Conservation (phyloP, 2,113 vertebrate genomes). For the Gnathonemus longibarbis region DNA sequence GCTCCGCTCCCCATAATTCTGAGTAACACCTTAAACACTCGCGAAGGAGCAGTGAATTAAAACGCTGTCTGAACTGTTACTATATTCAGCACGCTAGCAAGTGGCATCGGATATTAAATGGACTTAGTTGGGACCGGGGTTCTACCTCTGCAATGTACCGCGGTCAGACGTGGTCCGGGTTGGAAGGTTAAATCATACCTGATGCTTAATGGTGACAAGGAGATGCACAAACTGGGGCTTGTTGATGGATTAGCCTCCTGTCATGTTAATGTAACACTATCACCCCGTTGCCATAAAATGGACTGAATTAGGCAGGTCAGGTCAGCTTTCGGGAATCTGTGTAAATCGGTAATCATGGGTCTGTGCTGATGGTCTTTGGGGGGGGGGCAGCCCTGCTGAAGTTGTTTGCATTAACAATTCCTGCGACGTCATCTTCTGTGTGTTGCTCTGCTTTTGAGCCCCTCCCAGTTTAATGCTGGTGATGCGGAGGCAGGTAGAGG, state of each 20-base stretch:
- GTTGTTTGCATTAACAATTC: background rate
- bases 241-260: slow-evolving; percentile 12
- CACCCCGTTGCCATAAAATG: slow-evolving; percentile 20
- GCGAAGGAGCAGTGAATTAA: slow-evolving; percentile 33
- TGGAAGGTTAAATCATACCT: no score
- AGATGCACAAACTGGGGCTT: slow-evolving; percentile 15
- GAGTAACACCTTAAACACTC: slow-evolving; percentile 33
- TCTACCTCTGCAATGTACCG: background rate
- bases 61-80: slow-evolving; percentile 31
- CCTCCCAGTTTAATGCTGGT: background rate
- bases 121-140: slow-evolving; percentile 37
- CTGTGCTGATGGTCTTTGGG: background rate
- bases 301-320: background rate
- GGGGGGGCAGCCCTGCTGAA: background rate
- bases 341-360: background rate
- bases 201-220: no score
- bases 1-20: background rate
- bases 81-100: slow-evolving; percentile 44
- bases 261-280: slow-evolving; percentile 36
- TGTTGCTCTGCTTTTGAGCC: background rate
- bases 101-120: slow-evolving; percentile 57
- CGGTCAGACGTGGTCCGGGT: background rate
- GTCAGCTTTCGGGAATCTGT: background rate
- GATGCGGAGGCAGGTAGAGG: background rate
- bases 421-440: background rate